These are phyloP conservation scores for Drosophila simulans DNA, from an alignment of 1,140 invertebrate species.

Conservation along the genomic window DNA sequence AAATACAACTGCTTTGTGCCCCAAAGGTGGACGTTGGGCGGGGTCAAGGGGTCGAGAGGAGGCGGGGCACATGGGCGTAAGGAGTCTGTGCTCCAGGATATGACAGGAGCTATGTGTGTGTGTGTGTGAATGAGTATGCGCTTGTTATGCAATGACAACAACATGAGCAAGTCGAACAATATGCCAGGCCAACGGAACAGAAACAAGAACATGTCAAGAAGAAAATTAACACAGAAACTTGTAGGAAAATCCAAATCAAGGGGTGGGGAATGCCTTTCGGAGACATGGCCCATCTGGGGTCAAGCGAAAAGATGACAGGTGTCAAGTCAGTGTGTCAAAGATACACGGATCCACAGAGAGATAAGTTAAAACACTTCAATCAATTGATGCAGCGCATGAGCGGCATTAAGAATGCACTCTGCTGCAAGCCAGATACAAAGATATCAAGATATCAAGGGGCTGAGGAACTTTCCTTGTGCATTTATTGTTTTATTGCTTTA, in stretches of 20 bases:
- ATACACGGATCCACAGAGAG: slow-evolving; percentile 18
- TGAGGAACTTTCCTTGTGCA: slow-evolving; percentile 19
- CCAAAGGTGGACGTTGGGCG: slow-evolving; percentile 28
- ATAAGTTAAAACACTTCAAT: slow-evolving; percentile 19
- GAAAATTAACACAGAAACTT: slow-evolving; percentile 60
- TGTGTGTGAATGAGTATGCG: slow-evolving; percentile 27
- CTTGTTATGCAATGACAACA: slow-evolving; percentile 47
- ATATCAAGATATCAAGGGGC: slow-evolving; percentile 9
- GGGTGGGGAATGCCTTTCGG: not conserved
- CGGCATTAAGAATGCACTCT: slow-evolving; percentile 20
- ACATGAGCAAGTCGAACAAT: slow-evolving; percentile 33
- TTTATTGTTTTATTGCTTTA: slow-evolving; percentile 64
- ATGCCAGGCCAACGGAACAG: slow-evolving; percentile 18
- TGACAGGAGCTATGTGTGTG: slow-evolving; percentile 28
- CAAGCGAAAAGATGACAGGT: slow-evolving; percentile 81
- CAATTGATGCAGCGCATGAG: slow-evolving; percentile 24
- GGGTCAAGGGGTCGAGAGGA: slow-evolving; percentile 13
- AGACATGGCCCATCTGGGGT: slow-evolving; percentile 32
- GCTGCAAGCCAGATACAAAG: slow-evolving; percentile 6
- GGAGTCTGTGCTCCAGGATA: slow-evolving; percentile 48
- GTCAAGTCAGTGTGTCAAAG: slow-evolving; percentile 67
- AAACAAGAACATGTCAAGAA: slow-evolving; percentile 45
- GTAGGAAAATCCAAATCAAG: not conserved
- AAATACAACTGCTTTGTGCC: slow-evolving; percentile 77
- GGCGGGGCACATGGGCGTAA: slow-evolving; percentile 34